phyloP scores from a whole-genome alignment of 2,797 vertebrate species.

The Apogon talboti region DNA sequence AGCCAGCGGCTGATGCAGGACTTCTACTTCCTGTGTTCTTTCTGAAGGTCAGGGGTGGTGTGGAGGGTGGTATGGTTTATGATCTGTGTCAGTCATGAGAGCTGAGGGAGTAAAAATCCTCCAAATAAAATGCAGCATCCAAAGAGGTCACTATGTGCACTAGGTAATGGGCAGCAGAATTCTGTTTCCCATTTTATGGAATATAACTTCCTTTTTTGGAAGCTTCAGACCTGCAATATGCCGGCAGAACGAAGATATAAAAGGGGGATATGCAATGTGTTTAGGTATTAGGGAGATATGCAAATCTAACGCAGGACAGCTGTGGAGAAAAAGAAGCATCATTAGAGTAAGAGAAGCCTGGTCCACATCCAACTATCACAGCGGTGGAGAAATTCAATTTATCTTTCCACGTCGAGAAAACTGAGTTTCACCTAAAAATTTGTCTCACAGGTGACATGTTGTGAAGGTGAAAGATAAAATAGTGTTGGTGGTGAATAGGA shows the following conservation, averaged over 20 bases:
- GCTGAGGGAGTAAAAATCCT: slow-evolving; percentile 43
- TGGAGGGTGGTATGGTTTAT: slow-evolving; percentile 46
- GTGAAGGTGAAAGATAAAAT: slow-evolving; percentile 40
- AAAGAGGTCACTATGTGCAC: slow-evolving; percentile 35
- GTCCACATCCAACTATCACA: slow-evolving; percentile 45
- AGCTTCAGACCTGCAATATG: slow-evolving; percentile 18
- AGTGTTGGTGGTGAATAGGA: slow-evolving; percentile 8
- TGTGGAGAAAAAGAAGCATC: slow-evolving; percentile 47
- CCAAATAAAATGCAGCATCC: slow-evolving; percentile 49
- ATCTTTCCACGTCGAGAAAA: slow-evolving; percentile 43
- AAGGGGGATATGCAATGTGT: slow-evolving; percentile 31
- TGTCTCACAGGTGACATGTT: slow-evolving; percentile 36
- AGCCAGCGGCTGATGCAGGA: slow-evolving; percentile 43
- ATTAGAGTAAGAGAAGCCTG: slow-evolving; percentile 53
- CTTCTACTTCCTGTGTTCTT: slow-evolving; percentile 21
- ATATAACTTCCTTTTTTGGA: slow-evolving; percentile 29
- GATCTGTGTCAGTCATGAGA: slow-evolving; percentile 62
- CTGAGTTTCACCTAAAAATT: slow-evolving; percentile 45
- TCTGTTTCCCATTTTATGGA: slow-evolving; percentile 41
- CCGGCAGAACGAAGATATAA: slow-evolving; percentile 30
- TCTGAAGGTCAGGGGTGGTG: slow-evolving; percentile 60
- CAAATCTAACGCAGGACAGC: slow-evolving; percentile 51
- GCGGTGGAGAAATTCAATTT: slow-evolving; percentile 52
- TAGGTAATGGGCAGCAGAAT: slow-evolving; percentile 35
- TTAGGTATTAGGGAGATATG: slow-evolving; percentile 58